A percentile compares a stretch with the other conserved stretches of the same genome.
Evolutionary conservation across 2,888 invertebrate genomes (phyloP).

Genomic region (Adineta ricciae): DNA sequence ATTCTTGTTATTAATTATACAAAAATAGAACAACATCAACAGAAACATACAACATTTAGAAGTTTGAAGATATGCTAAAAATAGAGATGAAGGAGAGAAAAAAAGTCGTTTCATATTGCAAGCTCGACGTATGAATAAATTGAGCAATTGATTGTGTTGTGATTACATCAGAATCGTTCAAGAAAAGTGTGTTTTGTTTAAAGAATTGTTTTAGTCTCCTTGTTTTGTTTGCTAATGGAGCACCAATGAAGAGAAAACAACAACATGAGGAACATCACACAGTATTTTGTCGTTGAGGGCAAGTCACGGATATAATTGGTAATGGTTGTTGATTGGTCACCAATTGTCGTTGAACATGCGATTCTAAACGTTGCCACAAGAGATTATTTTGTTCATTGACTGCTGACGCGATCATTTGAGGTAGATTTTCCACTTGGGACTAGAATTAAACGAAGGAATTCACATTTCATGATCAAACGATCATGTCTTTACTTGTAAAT

Average conservation of each 20-base stretch:
- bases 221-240: not conserved
- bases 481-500: not conserved
- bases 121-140: not conserved
- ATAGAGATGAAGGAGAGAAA: not conserved
- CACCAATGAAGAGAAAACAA: not conserved
- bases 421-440: not conserved
- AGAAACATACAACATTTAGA: not conserved
- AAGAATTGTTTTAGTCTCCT: too few species aligned
- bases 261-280: not conserved
- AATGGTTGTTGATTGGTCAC: not conserved
- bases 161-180: not conserved
- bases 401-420: not conserved
- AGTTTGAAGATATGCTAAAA: not conserved
- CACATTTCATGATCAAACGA: too few species aligned
- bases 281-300: conserved; percentile 20
- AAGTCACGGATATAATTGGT: conserved; percentile 7
- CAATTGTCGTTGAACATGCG: not conserved
- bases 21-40: conserved; percentile 9
- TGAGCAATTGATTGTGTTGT: conserved; percentile 1
- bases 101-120: not conserved
- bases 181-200: not conserved
- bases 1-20: not conserved
- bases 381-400: not conserved
- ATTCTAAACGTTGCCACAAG: not conserved
- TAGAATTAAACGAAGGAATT: not conserved